phyloP scores from a whole-genome alignment of 2,113 vertebrate species.

The Zosterops borbonicus region DNA sequence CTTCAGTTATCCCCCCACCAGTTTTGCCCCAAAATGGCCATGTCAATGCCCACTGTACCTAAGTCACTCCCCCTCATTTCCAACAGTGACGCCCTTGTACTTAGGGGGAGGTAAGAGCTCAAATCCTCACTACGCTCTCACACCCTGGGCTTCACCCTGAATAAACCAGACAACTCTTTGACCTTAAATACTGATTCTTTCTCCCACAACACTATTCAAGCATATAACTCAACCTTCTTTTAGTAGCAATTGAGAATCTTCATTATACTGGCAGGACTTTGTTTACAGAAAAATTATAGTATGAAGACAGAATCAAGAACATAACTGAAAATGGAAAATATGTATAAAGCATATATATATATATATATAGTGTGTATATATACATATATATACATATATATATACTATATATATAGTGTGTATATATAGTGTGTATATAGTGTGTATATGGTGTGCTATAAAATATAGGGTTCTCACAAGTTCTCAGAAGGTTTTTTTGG shows the following conservation, averaged over 20 bases:
- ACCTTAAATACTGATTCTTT: neutral
- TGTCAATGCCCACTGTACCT: no score
- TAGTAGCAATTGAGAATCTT: neutral
- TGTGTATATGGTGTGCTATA: no score
- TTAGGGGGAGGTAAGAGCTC: no score
- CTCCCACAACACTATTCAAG: neutral
- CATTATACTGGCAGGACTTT: neutral
- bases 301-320: neutral
- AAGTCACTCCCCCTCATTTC: no score
- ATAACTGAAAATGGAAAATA: neutral
- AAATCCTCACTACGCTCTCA: no score
- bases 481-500: neutral
- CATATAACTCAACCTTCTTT: neutral
- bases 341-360: no score
- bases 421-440: no score
- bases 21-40: no score
- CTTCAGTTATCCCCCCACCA: no score
- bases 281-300: neutral
- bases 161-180: neutral
- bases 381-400: neutral
- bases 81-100: no score
- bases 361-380: no score
- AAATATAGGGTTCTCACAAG: neutral
- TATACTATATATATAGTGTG: neutral
- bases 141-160: no score